Base-by-base conservation (phyloP, 2,113 vertebrate species). In the Accipiter virgatus region DNA sequence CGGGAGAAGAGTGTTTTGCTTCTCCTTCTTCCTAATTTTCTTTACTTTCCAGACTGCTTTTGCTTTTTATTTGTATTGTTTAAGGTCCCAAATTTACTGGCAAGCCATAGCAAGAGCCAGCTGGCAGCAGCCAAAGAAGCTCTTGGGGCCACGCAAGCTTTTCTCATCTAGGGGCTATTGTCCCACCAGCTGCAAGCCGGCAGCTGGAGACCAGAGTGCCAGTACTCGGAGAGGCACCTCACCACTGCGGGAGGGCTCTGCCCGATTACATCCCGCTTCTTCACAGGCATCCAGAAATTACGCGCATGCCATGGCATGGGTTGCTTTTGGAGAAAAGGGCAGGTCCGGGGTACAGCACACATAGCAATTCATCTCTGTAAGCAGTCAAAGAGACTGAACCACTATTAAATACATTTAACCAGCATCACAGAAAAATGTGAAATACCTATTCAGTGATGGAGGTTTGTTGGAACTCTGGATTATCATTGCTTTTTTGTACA, bases 21-120 rank as follows among this genome's bases (percentile, higher is more conserved):
- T 72, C 52, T 58, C 38, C 48, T 80, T 52, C 47, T 79, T 67
- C 59, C 40, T 87, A 63, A 78, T 77, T 89, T 81, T 88, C 11
- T 95, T 93, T 96, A 81, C 61, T 88, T 86, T 89, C 38, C 62
- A 88, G 83, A 32, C 23, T 15, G 6, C 47, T 81, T 91, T 96
- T 81, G 11, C 36, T 66, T 88, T 94, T 63, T 43, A 19, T 65
- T 79, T 7, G 0, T 50, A 55, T 47, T 62, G 38, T 74, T 81
- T 50, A 68, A 58, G 50, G 27, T 84, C 88, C 32, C 53, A 73
- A 34, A 94, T 96, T 91, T 73, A 50, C 40, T 68, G 45, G 36
- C 70, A 63, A 56, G 59, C 6, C 2, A 2, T 63, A 68, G 86
- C 53, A 82, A 82, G 55, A 92, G 62, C 53, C 77, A 92, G 67